Evolutionary conservation across 2,888 invertebrate genomes (phyloP).

Genomic region (Euclidia mi): DNA sequence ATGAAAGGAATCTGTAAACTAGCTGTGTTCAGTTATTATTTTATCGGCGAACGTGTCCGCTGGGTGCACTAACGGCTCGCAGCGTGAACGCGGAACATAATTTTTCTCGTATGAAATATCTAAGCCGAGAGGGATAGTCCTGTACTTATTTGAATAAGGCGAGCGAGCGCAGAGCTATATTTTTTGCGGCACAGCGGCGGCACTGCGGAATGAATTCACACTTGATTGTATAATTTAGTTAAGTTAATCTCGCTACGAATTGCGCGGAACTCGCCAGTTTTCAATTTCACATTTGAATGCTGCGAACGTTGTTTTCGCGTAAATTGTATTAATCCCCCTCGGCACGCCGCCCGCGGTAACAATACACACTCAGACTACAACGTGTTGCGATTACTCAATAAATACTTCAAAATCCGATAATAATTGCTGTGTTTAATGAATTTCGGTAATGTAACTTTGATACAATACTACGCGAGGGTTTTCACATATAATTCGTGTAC

Average conservation of each 20-base stretch:
- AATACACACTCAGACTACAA: conserved; percentile 38
- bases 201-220: conserved; percentile 66
- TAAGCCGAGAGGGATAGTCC: conserved; percentile 48
- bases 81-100: conserved; percentile 64
- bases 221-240: conserved; percentile 82
- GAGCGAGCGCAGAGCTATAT: conserved; percentile 50
- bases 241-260: conserved; percentile 75
- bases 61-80: conserved; percentile 63
- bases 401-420: conserved; percentile 64
- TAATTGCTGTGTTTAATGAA: conserved; percentile 68
- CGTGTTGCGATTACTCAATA: conserved; percentile 56
- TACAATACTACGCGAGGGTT: conserved; percentile 2
- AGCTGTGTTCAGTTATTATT: conserved; percentile 71
- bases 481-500: neutral
- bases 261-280: conserved; percentile 71
- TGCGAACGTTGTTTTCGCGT: conserved; percentile 70
- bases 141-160: conserved; percentile 54
- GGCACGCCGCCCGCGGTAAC: conserved; percentile 49
- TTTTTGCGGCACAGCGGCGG: conserved; percentile 54
- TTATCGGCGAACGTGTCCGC: conserved; percentile 70
- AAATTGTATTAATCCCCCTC: conserved; percentile 64
- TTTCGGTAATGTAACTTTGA: conserved; percentile 59
- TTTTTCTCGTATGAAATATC: conserved; percentile 67
- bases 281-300: conserved; percentile 76
- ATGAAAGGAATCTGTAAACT: conserved; percentile 72